These are phyloP conservation scores for Melanotaenia duboulayi DNA, from an alignment of 2,113 vertebrate species.

Conservation along the genomic window DNA sequence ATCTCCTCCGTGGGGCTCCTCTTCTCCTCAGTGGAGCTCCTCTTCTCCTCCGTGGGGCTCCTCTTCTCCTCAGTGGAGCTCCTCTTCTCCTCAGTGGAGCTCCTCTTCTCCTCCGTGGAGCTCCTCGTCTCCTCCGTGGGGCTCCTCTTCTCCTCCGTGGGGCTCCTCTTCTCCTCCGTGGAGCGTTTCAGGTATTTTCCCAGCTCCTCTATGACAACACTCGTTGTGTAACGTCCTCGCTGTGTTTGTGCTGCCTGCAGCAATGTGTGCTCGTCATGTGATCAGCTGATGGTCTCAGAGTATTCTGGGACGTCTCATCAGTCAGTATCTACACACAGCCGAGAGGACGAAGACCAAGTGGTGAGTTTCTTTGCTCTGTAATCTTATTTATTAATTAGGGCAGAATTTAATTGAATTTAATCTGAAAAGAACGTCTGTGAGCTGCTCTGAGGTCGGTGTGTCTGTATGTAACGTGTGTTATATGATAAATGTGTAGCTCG, in stretches of 20 bases:
- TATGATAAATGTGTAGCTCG: not conserved
- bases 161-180: no score
- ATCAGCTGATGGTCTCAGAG: conserved; percentile 46
- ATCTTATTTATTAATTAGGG: not conserved
- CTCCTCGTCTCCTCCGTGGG: no score
- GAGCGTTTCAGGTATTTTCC: no score
- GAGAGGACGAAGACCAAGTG: not conserved
- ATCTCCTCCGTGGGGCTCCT: no score
- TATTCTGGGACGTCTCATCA: conserved; percentile 6
- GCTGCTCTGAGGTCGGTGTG: no score
- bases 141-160: no score
- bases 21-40: no score
- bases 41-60: no score
- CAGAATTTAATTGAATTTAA: not conserved
- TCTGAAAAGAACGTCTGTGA: not conserved
- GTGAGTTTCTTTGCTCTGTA: conserved; percentile 37
- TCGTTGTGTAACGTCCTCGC: not conserved
- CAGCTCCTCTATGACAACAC: no score
- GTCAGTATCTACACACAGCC: conserved; percentile 9
- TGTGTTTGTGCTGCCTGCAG: not conserved
- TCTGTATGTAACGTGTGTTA: not conserved
- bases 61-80: no score
- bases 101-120: no score
- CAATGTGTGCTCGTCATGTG: conserved; percentile 38
- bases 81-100: no score